Evolutionary conservation across 92 coral and sea anemone genomes (phyloP).

Genomic region (Palythoa caribaeorum): DNA sequence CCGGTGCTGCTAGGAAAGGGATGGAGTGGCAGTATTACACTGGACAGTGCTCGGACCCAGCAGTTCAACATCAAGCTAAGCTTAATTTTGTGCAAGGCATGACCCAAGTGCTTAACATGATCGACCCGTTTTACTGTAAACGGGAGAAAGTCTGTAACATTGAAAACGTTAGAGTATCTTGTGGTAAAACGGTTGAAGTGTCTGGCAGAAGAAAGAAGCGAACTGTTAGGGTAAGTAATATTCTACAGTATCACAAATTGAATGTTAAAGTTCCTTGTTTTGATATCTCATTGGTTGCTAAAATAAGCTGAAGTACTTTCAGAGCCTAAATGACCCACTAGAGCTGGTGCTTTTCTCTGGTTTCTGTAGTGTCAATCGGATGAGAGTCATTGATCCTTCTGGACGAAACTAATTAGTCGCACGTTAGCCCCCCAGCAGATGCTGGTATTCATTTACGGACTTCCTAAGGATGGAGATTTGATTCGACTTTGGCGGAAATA

Average conservation of each 20-base stretch:
- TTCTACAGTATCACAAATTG: neutral
- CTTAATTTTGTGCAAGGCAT: constrained; percentile 71
- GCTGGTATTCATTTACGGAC: too few species aligned
- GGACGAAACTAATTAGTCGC: too few species aligned
- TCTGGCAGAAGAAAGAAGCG: constrained; percentile 54
- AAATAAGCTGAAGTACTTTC: too few species aligned
- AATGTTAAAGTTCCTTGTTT: too few species aligned
- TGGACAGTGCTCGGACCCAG: constrained; percentile 87
- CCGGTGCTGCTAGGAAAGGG: constrained; percentile 86
- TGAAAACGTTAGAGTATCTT: constrained; percentile 74
- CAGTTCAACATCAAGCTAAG: constrained; percentile 82
- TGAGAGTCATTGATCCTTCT: too few species aligned
- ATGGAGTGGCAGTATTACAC: constrained; percentile 93
- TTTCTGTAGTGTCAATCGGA: too few species aligned
- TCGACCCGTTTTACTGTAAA: constrained; percentile 77
- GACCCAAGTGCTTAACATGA: constrained; percentile 52
- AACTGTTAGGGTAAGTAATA: constrained; percentile 43
- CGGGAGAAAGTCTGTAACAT: constrained; percentile 66
- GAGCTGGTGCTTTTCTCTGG: too few species aligned
- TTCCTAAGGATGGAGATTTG: too few species aligned
- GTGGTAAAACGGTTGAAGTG: constrained; percentile 65
- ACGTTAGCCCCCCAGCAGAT: too few species aligned
- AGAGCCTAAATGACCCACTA: too few species aligned
- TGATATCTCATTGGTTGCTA: neutral
- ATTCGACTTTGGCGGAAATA: too few species aligned